Percentiles rank a stretch among this genome's conserved stretches.
Evolutionary conservation across 2,888 invertebrate genomes (phyloP).

Genomic region (Tricholauxania praeusta): DNA sequence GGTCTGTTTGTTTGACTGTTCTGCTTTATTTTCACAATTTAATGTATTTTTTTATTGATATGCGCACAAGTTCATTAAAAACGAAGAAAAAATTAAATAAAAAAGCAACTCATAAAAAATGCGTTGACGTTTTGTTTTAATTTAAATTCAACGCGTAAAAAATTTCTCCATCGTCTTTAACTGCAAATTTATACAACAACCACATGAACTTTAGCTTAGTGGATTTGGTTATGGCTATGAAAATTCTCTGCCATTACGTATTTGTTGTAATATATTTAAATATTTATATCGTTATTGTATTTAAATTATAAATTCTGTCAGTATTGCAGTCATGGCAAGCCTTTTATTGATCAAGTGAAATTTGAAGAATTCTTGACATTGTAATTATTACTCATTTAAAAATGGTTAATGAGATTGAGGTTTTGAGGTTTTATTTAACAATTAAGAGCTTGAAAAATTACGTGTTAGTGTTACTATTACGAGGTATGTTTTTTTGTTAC

Average conservation of each 20-base stretch:
- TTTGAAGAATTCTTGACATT: too few species aligned
- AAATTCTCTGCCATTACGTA: slow-evolving; percentile 2
- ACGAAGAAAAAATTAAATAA: neutral
- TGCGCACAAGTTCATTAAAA: too few species aligned
- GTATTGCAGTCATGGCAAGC: too few species aligned
- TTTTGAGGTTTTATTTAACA: neutral
- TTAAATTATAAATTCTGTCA: too few species aligned
- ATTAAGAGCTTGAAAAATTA: too few species aligned
- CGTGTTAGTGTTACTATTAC: too few species aligned
- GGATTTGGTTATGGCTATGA: too few species aligned
- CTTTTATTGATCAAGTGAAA: too few species aligned
- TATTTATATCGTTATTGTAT: neutral
- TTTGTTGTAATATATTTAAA: neutral
- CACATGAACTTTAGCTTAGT: too few species aligned
- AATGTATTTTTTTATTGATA: slow-evolving; percentile 14
- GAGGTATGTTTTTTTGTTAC: too few species aligned
- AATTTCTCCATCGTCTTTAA: slow-evolving; percentile 11
- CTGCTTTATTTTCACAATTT: slow-evolving; percentile 32
- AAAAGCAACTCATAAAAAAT: neutral
- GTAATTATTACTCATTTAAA: too few species aligned
- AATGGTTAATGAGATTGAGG: slow-evolving; percentile 11
- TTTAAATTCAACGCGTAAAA: slow-evolving; percentile 14
- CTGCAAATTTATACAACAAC: neutral
- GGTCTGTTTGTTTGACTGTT: neutral
- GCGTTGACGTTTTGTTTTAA: slow-evolving; percentile 28